Evolutionary conservation across 2,113 vertebrate species (phyloP), one percentile per base, ranked within the genome.

Genomic region (Heteronetta atricapilla): DNA sequence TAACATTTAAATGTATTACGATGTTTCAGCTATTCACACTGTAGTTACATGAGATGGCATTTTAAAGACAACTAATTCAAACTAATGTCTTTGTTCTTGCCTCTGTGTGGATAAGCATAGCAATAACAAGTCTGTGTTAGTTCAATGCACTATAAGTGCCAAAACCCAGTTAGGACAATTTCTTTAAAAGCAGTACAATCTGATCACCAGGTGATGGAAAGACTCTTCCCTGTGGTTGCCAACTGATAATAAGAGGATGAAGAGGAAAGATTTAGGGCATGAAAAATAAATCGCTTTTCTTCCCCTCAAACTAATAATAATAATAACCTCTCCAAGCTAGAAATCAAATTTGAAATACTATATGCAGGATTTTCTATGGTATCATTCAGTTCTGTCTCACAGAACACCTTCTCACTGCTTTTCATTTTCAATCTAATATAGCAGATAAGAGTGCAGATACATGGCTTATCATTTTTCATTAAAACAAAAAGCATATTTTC

Each of bases 201-300:
- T 59, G 38, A 95, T 93, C 78, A 89, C 17, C 88, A 93, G 55
- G 93, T 93, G 88, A 92, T 86, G 33, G 42, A 63, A 96, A 89
- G 36, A 63, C 25, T 81, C 64, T 85, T 92, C 60, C 52, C 68
- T 21, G 8, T 75, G 40, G 48, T 90, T 90, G 48, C 13, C 34
- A 94, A 83, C 12, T 34, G 36, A 79, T 19, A 10, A 33, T 86
- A 93, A 90, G 86, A 94, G 86, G 83, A 94, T 90, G 67, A 95
- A 82, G n/a, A 82, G 7, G 13, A 75, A 93, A 89, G 81, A 93
- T 95, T 93, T 92, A 90, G 83, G 42, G 56, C 46, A 94, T 73
- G 52, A 82, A 85, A 91, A 92, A 89, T 53, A 92, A 88, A 82
- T 76, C 68, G 59, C 66, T 87, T 80, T 75, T 34, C 50, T 90